Evolutionary conservation across 2,888 invertebrate species (phyloP), one percentile per base, ranked within the genome.

Genomic region (Tuberolachnus salignus): DNA sequence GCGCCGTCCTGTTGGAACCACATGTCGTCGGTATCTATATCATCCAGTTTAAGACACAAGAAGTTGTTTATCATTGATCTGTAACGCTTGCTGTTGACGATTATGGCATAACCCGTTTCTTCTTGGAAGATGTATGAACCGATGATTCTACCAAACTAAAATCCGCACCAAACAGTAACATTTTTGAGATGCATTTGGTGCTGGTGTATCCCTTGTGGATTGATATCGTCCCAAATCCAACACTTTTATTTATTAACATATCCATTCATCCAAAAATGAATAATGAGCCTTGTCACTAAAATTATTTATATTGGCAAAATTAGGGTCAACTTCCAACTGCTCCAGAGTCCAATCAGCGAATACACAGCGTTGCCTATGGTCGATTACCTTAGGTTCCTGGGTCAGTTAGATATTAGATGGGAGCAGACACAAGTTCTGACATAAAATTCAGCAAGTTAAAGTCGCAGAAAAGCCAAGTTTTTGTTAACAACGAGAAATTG

Each of bases 401-500:
- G 67, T 81, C 71, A 82, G 66, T 82, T 82, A 72, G 63, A 81
- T 82, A 80, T 82, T 82, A 71, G 81, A 81, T 71, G 80, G 81
- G 81, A 83, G 34, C 34, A 61, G 9, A 19, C 55, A 19, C 19
- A 55, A 19, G 55, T 19, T 82, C 70, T 72, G 78, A 80, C 70
- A 80, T 78, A 82, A 82, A 83, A 82, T 81, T 82, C 81, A 83
- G 82, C 81, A 82, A 81, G 82, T 83, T 83, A 83, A 83, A 81
- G 83, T 82, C 81, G 82, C 82, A 82, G 82, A 83, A 83, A 83
- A 82, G 81, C 82, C 81, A 78, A 83, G 81, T 82, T 82, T 78
- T 82, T 82, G 82, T 82, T 82, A 81, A 81, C 82, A 83, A 75
- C 83, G 83, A 81, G 83, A 81, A 84, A 84, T 84, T 75, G 83